A percentile compares a stretch with the other conserved stretches of the same genome.
Conservation (phyloP, 2,113 vertebrate genomes). For the Nothocercus nigrocapillus region DNA sequence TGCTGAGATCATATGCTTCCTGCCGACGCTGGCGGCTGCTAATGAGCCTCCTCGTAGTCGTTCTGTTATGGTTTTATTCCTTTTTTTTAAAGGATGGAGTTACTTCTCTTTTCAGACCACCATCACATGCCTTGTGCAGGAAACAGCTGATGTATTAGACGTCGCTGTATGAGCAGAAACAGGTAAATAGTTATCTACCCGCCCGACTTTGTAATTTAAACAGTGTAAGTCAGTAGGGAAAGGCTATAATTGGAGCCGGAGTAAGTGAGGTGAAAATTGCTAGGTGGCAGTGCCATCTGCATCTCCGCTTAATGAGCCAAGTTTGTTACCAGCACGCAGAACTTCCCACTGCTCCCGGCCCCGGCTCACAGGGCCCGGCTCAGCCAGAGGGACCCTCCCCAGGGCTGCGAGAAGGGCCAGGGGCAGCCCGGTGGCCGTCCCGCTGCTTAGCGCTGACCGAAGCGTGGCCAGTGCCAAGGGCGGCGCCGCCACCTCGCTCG, state of each 20-base stretch:
- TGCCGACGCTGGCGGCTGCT: conserved; percentile 7
- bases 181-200: conserved; percentile 75
- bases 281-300: conserved; percentile 79
- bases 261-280: conserved; percentile 83
- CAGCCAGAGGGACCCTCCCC: no score
- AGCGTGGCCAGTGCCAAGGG: conserved; percentile 64
- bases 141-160: conserved; percentile 68
- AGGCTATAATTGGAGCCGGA: conserved; percentile 77
- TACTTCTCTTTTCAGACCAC: conserved; percentile 27
- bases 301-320: conserved; percentile 79
- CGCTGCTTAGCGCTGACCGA: conserved; percentile 46
- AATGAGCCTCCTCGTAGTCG: conserved; percentile 36
- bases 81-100: conserved; percentile 21
- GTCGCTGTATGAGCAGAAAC: conserved; percentile 70
- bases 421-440: no score
- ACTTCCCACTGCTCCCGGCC: conserved; percentile 48
- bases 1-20: conserved; percentile 37
- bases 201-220: conserved; percentile 80
- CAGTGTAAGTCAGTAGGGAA: conserved; percentile 79
- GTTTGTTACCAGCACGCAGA: conserved; percentile 74
- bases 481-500: conserved; percentile 71
- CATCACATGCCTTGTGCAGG: conserved; percentile 47
- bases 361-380: no score
- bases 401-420: no score
- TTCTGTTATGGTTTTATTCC: not conserved